Base-by-base conservation (phyloP, 1,140 invertebrate genomes). In the Anastatus disparis region DNA sequence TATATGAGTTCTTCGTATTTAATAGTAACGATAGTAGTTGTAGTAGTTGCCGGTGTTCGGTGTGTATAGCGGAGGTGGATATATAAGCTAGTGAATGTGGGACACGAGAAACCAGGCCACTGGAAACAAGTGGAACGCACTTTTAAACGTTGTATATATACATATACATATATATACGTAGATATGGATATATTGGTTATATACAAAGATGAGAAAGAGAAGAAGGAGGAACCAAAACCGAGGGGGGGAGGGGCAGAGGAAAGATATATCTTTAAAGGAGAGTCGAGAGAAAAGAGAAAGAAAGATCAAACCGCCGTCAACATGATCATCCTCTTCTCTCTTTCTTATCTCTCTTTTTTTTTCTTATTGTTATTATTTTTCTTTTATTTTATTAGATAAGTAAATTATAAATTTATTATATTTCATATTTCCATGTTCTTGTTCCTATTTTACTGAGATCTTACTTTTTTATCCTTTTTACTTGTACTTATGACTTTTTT, bases 101-200 rank as follows among this genome's bases (percentile, higher is more conserved):
- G 81, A 81, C 83, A 84, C 75, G n/a, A n/a, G 80, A 77, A 85
- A 85, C 83, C 84, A 84, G 84, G 84, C 81, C 84, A 85, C 78
- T 81, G n/a, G 83, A 84, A 82, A 85, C 82, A 85, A 85, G 83
- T 85, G 77, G 84, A 83, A 85, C 83, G 78, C 73, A 82, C 81
- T 80, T 84, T 80, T 15, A 29, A 12, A 10, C 29, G 29, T 27
- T n/a, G n/a, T n/a, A n/a, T n/a, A n/a, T n/a, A n/a, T n/a, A n/a
- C n/a, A n/a, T n/a, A n/a, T n/a, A n/a, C n/a, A n/a, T n/a, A n/a
- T n/a, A n/a, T n/a, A n/a, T n/a, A n/a, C n/a, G n/a, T n/a, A n/a
- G n/a, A n/a, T n/a, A n/a, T n/a, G n/a, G n/a, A n/a, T n/a, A n/a
- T n/a, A n/a, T n/a, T n/a, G n/a, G n/a, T 24, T 27, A 10, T 2